These are phyloP conservation scores for Hydrophis major DNA, from an alignment of 2,797 vertebrate species.

Conservation along the genomic window DNA sequence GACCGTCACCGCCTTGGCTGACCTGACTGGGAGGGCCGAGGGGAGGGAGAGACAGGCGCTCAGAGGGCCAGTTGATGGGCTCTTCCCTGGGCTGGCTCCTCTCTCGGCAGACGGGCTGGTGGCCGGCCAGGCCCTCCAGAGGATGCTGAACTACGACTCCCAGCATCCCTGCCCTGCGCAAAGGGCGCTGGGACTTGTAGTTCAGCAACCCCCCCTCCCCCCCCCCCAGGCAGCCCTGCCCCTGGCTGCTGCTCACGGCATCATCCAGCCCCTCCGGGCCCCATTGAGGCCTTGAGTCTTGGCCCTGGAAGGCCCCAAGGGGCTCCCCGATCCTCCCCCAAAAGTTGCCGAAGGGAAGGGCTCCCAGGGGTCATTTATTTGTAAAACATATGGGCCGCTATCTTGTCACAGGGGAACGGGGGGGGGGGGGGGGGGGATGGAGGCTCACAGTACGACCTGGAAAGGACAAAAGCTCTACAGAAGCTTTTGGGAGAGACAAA, in stretches of 20 bases:
- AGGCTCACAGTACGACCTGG: not conserved
- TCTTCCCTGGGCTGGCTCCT: fast-evolving
- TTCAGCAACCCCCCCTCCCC: not conserved
- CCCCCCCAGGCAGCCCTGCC: not conserved
- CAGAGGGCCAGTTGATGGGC: fast-evolving
- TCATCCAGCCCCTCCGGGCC: not conserved
- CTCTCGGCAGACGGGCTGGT: not conserved
- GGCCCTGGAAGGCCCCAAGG: too few species aligned
- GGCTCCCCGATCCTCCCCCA: not conserved
- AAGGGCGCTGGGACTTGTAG: not conserved
- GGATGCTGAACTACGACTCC: not conserved
- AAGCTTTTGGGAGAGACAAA: not conserved
- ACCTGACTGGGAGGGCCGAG: constrained; percentile 75
- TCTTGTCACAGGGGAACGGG: not conserved
- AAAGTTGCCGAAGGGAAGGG: not conserved
- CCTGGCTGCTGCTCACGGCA: not conserved
- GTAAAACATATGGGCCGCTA: not conserved
- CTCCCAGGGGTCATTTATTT: not conserved
- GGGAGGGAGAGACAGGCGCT: not conserved
- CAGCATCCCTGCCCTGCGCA: not conserved
- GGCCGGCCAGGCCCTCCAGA: not conserved
- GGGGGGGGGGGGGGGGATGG: too few species aligned
- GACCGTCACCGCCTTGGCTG: constrained; percentile 82
- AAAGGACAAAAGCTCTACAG: not conserved
- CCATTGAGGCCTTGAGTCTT: not conserved